A percentile compares a stretch with the other conserved stretches of the same genome.
Evolutionary conservation across 2,888 invertebrate species (phyloP).

Genomic region (Tenthredo amoena): DNA sequence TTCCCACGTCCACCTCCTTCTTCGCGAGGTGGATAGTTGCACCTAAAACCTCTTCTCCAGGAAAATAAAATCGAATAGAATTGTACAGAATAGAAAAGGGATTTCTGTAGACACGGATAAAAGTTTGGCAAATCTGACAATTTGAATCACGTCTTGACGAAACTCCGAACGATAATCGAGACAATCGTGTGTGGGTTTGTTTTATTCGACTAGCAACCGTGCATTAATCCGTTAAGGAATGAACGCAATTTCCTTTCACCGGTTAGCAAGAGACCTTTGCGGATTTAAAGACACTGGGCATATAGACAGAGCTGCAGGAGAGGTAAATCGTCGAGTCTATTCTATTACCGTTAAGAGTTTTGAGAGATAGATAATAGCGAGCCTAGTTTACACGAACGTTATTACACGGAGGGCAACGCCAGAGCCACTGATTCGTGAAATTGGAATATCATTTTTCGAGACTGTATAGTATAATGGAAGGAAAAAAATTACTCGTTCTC

Average conservation of each 20-base stretch:
- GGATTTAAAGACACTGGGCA: neutral
- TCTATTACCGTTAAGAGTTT: slow-evolving; percentile 16
- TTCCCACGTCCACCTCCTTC: slow-evolving; percentile 1
- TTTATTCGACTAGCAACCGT: neutral
- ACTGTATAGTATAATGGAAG: neutral
- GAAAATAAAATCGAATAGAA: neutral
- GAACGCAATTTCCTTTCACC: slow-evolving; percentile 13
- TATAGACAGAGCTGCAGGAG: neutral
- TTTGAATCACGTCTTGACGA: neutral
- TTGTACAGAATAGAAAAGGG: neutral
- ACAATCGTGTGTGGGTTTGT: neutral
- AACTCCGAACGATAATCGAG: neutral
- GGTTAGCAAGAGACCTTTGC: neutral
- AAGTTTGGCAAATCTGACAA: neutral
- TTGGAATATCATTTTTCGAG: slow-evolving; percentile 33
- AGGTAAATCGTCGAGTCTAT: neutral
- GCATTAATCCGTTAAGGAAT: slow-evolving; percentile 1
- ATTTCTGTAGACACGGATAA: neutral
- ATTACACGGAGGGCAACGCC: neutral
- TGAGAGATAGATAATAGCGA: neutral
- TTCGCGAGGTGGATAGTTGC: neutral
- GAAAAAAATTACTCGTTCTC: neutral
- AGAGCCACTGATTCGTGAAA: slow-evolving; percentile 27
- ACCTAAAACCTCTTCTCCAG: neutral
- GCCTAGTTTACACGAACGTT: neutral